phyloP scores from a whole-genome alignment of 2,113 vertebrate species.

The Crypturellus undulatus region DNA sequence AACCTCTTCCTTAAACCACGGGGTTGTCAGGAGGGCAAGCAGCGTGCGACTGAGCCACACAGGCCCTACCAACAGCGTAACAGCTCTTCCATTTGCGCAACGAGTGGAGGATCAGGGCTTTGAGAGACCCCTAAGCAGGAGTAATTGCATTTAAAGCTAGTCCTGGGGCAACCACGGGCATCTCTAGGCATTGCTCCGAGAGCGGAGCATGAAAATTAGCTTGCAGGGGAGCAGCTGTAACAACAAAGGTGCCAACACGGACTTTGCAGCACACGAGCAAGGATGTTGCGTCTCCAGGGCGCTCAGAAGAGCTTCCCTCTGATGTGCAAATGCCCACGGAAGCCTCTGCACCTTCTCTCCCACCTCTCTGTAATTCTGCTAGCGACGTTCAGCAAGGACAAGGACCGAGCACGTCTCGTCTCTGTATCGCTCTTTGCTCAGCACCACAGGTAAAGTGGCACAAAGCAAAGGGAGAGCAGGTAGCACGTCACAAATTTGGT shows the following conservation, averaged over 20 bases:
- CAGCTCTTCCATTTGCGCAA: too few relatives aligned
- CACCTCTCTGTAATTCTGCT: background rate
- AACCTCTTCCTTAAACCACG: background rate
- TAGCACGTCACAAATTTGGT: background rate
- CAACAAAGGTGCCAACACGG: background rate
- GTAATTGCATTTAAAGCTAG: background rate
- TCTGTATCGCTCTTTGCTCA: background rate
- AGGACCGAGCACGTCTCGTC: background rate
- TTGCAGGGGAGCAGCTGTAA: background rate
- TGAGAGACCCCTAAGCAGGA: background rate
- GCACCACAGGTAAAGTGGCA: rapidly evolving
- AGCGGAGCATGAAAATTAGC: background rate
- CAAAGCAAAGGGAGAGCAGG: rapidly evolving
- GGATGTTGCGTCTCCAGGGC: background rate
- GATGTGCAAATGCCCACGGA: background rate
- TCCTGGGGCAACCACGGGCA: background rate
- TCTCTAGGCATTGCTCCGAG: background rate
- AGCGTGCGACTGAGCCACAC: background rate
- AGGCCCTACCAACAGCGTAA: too few relatives aligned
- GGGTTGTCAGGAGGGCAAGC: background rate
- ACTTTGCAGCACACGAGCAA: background rate
- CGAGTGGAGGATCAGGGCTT: background rate
- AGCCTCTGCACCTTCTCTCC: background rate
- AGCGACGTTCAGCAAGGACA: background rate
- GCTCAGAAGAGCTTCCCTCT: background rate